These are phyloP conservation scores for Dufourea novaeangliae DNA, from an alignment of 1,140 invertebrate genomes.

Conservation along the genomic window DNA sequence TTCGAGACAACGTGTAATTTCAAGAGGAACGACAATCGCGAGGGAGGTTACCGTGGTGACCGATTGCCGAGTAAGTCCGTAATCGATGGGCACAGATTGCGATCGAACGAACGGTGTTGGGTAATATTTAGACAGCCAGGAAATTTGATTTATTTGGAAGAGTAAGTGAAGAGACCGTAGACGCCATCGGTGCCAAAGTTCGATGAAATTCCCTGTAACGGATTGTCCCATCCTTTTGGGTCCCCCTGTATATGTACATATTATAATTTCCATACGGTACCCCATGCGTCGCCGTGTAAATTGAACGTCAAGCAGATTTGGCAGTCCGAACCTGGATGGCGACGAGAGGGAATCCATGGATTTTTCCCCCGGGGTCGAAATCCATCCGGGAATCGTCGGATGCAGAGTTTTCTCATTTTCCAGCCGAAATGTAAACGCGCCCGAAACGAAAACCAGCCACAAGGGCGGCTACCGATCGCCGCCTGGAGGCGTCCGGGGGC, in stretches of 20 bases:
- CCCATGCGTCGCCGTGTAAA: not conserved
- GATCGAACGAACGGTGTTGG: not conserved
- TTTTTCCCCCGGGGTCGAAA: not conserved
- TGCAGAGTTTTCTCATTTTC: slow-evolving; percentile 22
- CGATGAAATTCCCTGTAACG: not conserved
- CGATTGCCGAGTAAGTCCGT: not conserved
- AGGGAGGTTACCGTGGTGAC: not conserved
- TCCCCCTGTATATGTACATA: no score
- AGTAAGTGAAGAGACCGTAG: no score
- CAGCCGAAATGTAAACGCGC: slow-evolving; percentile 2
- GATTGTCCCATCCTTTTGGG: no score
- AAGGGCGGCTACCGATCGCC: not conserved
- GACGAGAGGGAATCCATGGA: not conserved
- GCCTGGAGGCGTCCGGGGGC: slow-evolving; percentile 7
- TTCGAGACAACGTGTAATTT: not conserved
- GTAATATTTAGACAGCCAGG: not conserved
- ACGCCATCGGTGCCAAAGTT: no score
- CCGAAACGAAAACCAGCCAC: not conserved
- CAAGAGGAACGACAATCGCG: no score
- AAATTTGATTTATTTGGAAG: not conserved
- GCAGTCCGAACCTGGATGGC: not conserved
- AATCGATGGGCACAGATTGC: not conserved
- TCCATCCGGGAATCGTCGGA: not conserved
- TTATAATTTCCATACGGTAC: not conserved
- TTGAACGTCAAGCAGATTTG: not conserved